Evolutionary conservation across 2,113 vertebrate species (phyloP), one percentile per base, ranked within the genome.

Genomic region (Clupea harengus): DNA sequence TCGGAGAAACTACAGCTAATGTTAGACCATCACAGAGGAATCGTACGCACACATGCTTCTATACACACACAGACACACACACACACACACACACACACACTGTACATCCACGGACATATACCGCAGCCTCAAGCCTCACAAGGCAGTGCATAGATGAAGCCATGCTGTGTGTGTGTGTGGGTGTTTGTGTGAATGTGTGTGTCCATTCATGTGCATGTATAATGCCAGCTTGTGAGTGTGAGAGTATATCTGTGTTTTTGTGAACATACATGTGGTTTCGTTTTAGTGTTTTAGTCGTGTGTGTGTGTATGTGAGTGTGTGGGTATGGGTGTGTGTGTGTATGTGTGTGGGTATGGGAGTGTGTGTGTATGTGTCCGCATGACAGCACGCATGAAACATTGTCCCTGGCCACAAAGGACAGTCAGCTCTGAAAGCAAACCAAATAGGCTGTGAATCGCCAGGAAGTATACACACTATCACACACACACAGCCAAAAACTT

Each of bases 1-100:
- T 94, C 88, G 94, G 92, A 95, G 92, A 95, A 91, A 95, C 95
- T 95, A 92, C 90, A 95, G 92, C 92, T 94, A 88, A 90, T 85
- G 92, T 94, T 94, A 95, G 94, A 94, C 89, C 92, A 91, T 90
- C 83, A 89, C 46, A 87, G 78, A 89, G 57, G 28, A 78, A 78
- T 15, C 15, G 28, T 10, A 39, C 25, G 28, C 25, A 32, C 72
- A 17, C 72, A 78, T 78, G 28, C 72, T 44, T 15, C 8, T 39
- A 17, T 78, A 39, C 32, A 32, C 6, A 78, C 67, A 64, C 64
- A 28, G n/a, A 28, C 22, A 11, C 22, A 78, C 72, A 78, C 28
- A 39, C 13, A 39, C 72, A 78, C 72, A 32, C 25, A 78, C 28
- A 67, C 75, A 90, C 84, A 83, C 0, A 39, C 3, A 32, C 47